phyloP scores from a whole-genome alignment of 2,113 vertebrate genomes.

The Leptocoma aspasia region DNA sequence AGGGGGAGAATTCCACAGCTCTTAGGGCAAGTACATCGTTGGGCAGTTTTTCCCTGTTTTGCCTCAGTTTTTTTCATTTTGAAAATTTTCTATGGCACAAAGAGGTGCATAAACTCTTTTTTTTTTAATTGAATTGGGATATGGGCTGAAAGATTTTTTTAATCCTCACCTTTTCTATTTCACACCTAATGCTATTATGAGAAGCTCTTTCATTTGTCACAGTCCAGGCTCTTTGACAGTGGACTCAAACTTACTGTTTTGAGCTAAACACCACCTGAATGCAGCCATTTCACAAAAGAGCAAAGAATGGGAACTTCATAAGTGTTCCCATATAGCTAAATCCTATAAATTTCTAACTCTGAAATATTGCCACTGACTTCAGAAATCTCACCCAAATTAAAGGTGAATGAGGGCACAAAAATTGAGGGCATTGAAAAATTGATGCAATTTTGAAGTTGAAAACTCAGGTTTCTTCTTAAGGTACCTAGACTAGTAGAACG shows the following conservation, averaged over 20 bases:
- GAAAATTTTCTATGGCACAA: neutral
- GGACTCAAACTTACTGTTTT: neutral
- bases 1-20: neutral
- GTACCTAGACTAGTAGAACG: neutral
- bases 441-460: neutral
- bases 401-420: neutral
- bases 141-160: neutral
- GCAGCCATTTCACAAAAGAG: neutral
- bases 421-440: neutral
- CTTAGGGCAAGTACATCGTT: no score
- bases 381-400: neutral
- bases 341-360: neutral
- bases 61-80: neutral
- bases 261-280: neutral
- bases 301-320: neutral
- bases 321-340: neutral
- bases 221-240: neutral
- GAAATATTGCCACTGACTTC: neutral
- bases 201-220: neutral
- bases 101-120: neutral
- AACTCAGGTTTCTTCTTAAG: neutral
- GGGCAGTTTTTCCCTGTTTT: rapidly evolving
- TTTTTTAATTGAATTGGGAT: neutral
- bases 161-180: neutral
- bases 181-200: rapidly evolving